Evolutionary conservation across 2,888 invertebrate species (phyloP).

Genomic region (Phengaris alcon): DNA sequence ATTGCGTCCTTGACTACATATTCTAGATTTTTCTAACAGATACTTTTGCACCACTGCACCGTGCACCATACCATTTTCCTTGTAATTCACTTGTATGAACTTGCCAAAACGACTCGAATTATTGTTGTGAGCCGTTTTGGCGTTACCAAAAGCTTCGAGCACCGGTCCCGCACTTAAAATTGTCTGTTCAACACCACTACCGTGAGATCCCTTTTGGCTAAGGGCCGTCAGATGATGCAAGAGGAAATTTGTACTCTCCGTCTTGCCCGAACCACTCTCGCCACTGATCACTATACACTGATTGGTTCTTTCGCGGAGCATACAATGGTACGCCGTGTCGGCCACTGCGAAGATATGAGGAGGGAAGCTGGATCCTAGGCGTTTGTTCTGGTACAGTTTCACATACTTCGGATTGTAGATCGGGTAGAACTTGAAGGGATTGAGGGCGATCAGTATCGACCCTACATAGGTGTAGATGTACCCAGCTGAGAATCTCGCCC

Average conservation of each 20-base stretch:
- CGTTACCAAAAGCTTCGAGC: slow-evolving; percentile 98
- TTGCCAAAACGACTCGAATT: slow-evolving; percentile 98
- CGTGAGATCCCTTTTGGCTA: slow-evolving; percentile 95
- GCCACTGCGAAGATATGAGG: slow-evolving; percentile 98
- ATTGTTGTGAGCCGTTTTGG: slow-evolving; percentile 98
- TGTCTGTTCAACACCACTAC: slow-evolving; percentile 97
- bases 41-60: slow-evolving; percentile 98
- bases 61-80: slow-evolving; percentile 98
- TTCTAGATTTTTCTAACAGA: slow-evolving; percentile 95
- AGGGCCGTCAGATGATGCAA: slow-evolving; percentile 96
- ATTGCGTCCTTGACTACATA: slow-evolving; percentile 96
- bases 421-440: slow-evolving; percentile 96
- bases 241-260: slow-evolving; percentile 96
- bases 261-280: slow-evolving; percentile 97
- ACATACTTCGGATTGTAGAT: slow-evolving; percentile 99
- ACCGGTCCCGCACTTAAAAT: slow-evolving; percentile 97
- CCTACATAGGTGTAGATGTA: slow-evolving; percentile 98
- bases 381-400: slow-evolving; percentile 94
- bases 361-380: slow-evolving; percentile 93
- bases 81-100: slow-evolving; percentile 98
- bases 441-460: slow-evolving; percentile 96
- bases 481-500: slow-evolving; percentile 92
- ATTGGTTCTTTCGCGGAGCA: slow-evolving; percentile 93
- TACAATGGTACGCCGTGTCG: slow-evolving; percentile 95
- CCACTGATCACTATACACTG: slow-evolving; percentile 97